These are phyloP conservation scores for Dallia pectoralis DNA, from an alignment of 2,797 vertebrate species.

Conservation along the genomic window DNA sequence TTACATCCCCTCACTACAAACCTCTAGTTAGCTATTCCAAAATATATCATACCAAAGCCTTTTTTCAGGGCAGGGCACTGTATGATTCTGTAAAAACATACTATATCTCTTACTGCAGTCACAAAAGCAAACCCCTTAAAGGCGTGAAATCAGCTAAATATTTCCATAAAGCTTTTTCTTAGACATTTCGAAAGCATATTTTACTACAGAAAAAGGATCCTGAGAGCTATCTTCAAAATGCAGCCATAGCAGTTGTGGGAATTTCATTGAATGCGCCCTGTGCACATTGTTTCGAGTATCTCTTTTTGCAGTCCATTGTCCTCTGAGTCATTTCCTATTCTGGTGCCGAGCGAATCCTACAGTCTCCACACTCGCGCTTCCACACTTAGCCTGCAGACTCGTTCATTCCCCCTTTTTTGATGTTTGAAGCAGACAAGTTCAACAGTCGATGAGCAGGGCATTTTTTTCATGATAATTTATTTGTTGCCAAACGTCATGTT, in stretches of 20 bases:
- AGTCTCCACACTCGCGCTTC: neutral
- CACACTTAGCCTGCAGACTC: slow-evolving; percentile 4
- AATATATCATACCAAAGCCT: neutral
- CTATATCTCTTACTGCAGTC: neutral
- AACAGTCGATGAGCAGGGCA: neutral
- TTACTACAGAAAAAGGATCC: neutral
- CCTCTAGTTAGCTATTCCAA: too few relatives aligned
- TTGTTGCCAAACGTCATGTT: neutral
- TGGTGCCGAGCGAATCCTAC: neutral
- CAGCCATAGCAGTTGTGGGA: slow-evolving; percentile 2
- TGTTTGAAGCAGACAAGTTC: neutral
- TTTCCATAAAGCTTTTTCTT: neutral
- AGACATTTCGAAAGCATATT: slow-evolving; percentile 1
- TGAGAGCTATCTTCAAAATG: neutral
- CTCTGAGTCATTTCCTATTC: slow-evolving; percentile 5
- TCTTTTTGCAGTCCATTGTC: slow-evolving; percentile 11
- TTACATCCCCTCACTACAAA: neutral
- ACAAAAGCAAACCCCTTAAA: neutral
- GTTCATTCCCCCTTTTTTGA: neutral
- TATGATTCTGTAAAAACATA: neutral
- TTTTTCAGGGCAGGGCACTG: neutral
- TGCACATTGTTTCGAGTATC: slow-evolving; percentile 5
- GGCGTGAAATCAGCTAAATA: neutral
- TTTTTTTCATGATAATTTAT: neutral
- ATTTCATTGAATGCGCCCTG: slow-evolving; percentile 5